Conservation (phyloP, 92 coral and sea anemone genomes). For the Plumapathes pennacea region DNA sequence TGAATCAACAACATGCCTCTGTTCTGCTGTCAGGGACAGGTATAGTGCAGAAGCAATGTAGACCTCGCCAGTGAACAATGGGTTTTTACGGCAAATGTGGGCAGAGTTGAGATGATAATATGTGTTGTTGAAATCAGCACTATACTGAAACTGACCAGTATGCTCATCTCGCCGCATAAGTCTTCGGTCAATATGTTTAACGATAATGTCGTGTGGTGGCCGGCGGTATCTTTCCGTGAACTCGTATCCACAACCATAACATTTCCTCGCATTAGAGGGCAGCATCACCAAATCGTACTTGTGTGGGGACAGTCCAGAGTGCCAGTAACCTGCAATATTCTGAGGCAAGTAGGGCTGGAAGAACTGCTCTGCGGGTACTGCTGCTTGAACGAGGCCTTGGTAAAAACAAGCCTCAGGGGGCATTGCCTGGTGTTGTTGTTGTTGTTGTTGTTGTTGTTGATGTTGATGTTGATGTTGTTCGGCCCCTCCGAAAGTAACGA, state of each 20-base stretch:
- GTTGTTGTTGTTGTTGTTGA: too few relatives aligned
- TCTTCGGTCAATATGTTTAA: conserved; percentile 32
- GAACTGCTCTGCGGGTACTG: too few relatives aligned
- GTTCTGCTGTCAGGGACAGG: background rate
- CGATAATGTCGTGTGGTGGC: conserved; percentile 11
- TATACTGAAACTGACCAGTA: conserved; percentile 16
- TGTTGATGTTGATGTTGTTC: too few relatives aligned
- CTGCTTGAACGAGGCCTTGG: too few relatives aligned
- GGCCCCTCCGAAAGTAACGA: too few relatives aligned
- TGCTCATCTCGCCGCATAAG: background rate
- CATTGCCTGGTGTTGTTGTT: too few relatives aligned
- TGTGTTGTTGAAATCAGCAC: conserved; percentile 27
- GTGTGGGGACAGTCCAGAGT: conserved; percentile 31
- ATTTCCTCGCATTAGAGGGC: conserved; percentile 26
- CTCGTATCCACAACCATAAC: conserved; percentile 52
- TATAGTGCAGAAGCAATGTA: background rate
- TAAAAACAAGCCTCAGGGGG: too few relatives aligned
- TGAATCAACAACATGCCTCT: background rate
- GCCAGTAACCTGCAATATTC: conserved; percentile 7
- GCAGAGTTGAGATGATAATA: conserved; percentile 4
- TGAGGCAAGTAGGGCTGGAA: conserved; percentile 6
- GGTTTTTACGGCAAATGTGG: conserved; percentile 31
- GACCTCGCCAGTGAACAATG: conserved; percentile 31
- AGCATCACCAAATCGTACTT: conserved; percentile 2
- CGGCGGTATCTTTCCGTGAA: conserved; percentile 18